phyloP scores from a whole-genome alignment of 2,888 invertebrate genomes.

The Lordiphosa andalusiaca region DNA sequence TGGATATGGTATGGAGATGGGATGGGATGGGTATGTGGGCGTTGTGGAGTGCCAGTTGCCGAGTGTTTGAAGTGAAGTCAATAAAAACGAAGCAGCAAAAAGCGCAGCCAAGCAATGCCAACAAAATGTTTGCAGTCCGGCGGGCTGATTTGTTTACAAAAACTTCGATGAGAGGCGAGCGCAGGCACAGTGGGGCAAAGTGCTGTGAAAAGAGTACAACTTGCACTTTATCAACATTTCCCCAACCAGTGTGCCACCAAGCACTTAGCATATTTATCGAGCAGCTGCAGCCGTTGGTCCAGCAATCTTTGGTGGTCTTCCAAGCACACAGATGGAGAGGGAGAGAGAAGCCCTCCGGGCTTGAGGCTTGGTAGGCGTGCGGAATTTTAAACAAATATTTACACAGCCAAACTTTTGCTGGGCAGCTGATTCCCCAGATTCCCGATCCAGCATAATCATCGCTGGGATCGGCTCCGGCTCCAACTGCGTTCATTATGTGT shows the following conservation, averaged over 20 bases:
- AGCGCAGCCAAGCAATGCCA: conserved; percentile 47
- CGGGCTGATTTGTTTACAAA: conserved; percentile 64
- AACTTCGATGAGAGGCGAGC: conserved; percentile 29
- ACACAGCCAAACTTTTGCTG: conserved; percentile 56
- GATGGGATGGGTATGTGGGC: conserved; percentile 29
- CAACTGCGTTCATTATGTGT: conserved; percentile 56
- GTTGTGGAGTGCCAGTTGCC: conserved; percentile 43
- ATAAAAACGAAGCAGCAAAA: conserved; percentile 61
- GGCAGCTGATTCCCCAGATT: conserved; percentile 19
- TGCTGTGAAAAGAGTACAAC: not conserved
- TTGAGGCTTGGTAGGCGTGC: conserved; percentile 50
- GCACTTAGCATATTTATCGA: conserved; percentile 67
- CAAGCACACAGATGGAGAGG: no score
- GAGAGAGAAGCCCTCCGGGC: conserved; percentile 21
- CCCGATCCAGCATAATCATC: conserved; percentile 34
- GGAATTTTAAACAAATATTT: conserved; percentile 73
- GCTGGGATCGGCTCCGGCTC: conserved; percentile 25
- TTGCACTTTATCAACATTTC: not conserved
- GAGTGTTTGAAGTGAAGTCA: conserved; percentile 62
- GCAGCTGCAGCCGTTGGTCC: conserved; percentile 57
- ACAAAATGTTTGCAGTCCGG: conserved; percentile 66
- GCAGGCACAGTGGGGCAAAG: conserved; percentile 20
- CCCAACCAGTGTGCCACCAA: conserved; percentile 19
- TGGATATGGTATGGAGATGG: not conserved
- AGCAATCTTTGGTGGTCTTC: conserved; percentile 57